phyloP scores from a whole-genome alignment of 1,140 invertebrate genomes.

The Caenorhabditis tropicalis region DNA sequence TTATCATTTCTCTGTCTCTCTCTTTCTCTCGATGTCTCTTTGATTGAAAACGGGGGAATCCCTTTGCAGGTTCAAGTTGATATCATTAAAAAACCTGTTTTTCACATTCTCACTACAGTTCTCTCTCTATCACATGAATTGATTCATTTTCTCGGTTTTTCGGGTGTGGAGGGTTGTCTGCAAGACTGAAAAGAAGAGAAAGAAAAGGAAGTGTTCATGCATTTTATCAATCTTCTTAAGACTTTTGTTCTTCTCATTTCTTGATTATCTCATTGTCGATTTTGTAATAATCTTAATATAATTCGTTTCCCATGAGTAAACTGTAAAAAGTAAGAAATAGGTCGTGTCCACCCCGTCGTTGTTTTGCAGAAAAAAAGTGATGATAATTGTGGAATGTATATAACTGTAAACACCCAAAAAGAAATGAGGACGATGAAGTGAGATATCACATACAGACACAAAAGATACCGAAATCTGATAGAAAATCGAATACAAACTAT shows the following conservation, averaged over 20 bases:
- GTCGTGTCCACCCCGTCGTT: not conserved
- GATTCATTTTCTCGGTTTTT: not conserved
- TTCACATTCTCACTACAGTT: slow-evolving; percentile 2
- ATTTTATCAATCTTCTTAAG: not conserved
- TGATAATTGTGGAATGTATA: slow-evolving; percentile 12
- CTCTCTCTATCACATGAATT: not conserved
- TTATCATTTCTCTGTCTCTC: not conserved
- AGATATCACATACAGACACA: slow-evolving; percentile 21
- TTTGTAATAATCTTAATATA: not conserved
- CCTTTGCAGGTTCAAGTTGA: slow-evolving; percentile 30
- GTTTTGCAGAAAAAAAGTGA: slow-evolving; percentile 1
- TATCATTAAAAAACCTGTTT: slow-evolving; percentile 22
- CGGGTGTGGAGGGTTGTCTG: not conserved
- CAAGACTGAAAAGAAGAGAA: not conserved
- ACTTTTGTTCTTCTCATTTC: not conserved
- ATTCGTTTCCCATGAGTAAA: not conserved
- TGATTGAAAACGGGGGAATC: slow-evolving; percentile 18
- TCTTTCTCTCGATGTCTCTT: not conserved
- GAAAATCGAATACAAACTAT: not conserved
- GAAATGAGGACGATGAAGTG: not conserved
- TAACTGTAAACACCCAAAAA: slow-evolving; percentile 36
- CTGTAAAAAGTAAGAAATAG: not conserved
- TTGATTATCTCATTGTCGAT: not conserved
- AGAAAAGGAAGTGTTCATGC: slow-evolving; percentile 1
- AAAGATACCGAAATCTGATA: not conserved